Conservation (phyloP, 2,113 vertebrate species). For the Heterochromis multidens region DNA sequence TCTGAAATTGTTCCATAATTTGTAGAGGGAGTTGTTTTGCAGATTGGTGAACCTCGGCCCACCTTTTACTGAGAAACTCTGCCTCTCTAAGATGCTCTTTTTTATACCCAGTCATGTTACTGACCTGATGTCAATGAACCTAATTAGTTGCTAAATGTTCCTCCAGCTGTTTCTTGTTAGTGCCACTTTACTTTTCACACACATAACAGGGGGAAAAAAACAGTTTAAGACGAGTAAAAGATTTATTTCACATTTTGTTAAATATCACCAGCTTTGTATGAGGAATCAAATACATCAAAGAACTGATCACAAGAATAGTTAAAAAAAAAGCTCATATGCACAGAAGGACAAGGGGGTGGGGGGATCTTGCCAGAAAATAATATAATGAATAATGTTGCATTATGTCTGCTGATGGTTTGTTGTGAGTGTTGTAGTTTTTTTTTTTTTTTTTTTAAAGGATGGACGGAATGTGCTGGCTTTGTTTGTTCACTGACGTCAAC, state of each 20-base stretch:
- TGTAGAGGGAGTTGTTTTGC: neutral
- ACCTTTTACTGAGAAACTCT: neutral
- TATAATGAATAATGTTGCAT: neutral
- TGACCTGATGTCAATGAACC: neutral
- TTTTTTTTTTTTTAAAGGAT: neutral
- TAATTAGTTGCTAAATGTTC: neutral
- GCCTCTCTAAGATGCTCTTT: neutral
- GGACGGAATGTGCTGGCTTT: neutral
- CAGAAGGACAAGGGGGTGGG: neutral
- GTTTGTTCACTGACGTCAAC: neutral
- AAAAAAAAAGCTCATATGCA: slow-evolving; percentile 6
- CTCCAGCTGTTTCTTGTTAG: neutral
- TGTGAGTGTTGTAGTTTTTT: too few species aligned
- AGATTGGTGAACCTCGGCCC: neutral
- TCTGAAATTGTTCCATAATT: neutral
- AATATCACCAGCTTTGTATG: slow-evolving; percentile 53
- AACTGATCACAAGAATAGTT: slow-evolving; percentile 12
- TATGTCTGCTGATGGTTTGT: neutral
- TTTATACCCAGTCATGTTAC: neutral
- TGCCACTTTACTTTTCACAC: neutral
- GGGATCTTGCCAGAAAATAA: neutral
- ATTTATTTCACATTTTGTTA: slow-evolving; percentile 65
- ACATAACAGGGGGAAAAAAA: neutral
- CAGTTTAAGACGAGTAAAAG: slow-evolving; percentile 27
- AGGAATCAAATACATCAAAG: slow-evolving; percentile 43